Percentiles rank a stretch among this genome's conserved stretches.
These are phyloP conservation scores for Blastobasis adustella DNA, from an alignment of 2,888 invertebrate species.

Conservation along the genomic window DNA sequence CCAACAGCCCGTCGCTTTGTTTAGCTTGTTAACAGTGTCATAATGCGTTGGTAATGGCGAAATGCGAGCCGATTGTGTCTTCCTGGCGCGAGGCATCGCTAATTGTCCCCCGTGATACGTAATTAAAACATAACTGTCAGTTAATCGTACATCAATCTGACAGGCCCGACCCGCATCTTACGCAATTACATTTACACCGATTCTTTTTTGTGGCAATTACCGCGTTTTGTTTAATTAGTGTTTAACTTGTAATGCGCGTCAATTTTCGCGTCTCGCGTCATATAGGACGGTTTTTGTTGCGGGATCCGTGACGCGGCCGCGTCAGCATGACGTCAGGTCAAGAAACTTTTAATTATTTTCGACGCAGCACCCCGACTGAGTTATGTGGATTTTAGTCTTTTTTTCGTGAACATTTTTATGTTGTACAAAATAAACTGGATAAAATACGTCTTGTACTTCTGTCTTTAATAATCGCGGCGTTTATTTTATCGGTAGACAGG, in stretches of 20 bases:
- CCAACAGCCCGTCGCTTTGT: conserved; percentile 1
- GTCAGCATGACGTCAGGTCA: background rate
- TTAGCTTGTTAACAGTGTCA: conserved; percentile 16
- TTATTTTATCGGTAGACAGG: too few species aligned
- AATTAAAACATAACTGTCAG: conserved; percentile 13
- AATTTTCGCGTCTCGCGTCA: conserved; percentile 1
- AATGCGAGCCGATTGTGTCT: background rate
- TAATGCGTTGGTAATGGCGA: conserved; percentile 1
- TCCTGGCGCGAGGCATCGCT: background rate
- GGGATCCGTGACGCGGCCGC: conserved; percentile 1
- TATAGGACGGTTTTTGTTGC: conserved; percentile 11
- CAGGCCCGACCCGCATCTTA: conserved; percentile 17
- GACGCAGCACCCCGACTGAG: background rate
- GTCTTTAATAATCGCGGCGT: too few species aligned
- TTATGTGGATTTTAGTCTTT: too few species aligned
- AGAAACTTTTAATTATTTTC: conserved; percentile 6
- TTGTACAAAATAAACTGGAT: too few species aligned
- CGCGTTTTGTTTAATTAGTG: conserved; percentile 18
- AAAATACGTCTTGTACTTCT: too few species aligned
- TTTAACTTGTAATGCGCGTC: conserved; percentile 6
- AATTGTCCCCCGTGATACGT: conserved; percentile 3
- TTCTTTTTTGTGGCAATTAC: conserved; percentile 25
- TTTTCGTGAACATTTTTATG: too few species aligned
- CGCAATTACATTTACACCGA: conserved; percentile 29
- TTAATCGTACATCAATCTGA: conserved; percentile 36